Evolutionary conservation across 2,797 vertebrate genomes (phyloP).

Genomic region (Chelon labrosus): DNA sequence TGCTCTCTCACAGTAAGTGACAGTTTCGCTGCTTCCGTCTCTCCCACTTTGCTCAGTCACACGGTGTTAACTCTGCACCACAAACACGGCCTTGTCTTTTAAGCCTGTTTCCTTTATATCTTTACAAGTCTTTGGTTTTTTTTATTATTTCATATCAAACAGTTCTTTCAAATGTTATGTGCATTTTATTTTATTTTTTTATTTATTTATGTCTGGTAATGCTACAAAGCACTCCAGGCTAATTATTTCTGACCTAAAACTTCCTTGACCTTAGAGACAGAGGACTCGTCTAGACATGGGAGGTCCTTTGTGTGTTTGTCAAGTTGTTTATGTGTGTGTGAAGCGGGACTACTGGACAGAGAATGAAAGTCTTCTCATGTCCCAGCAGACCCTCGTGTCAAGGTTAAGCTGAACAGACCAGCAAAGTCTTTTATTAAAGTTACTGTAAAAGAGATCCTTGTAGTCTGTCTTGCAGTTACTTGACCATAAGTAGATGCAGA

Average conservation of each 20-base stretch:
- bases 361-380: conserved; percentile 44
- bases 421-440: conserved; percentile 22
- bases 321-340: conserved; percentile 3
- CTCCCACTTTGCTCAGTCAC: conserved; percentile 26
- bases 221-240: conserved; percentile 15
- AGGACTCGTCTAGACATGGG: conserved; percentile 45
- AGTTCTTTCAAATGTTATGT: conserved; percentile 14
- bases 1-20: conserved; percentile 30
- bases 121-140: not conserved
- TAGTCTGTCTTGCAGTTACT: not conserved
- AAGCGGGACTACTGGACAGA: conserved; percentile 11
- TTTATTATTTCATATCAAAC: conserved; percentile 2
- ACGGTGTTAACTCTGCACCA: conserved; percentile 7
- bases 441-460: conserved; percentile 6
- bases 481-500: not conserved
- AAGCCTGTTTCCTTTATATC: conserved; percentile 17
- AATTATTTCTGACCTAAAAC: conserved; percentile 41
- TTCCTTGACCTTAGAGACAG: conserved; percentile 25
- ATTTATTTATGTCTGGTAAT: conserved; percentile 29
- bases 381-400: conserved; percentile 34
- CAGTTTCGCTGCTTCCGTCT: conserved; percentile 31
- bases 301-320: conserved; percentile 13
- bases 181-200: not conserved
- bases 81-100: conserved; percentile 2
- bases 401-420: conserved; percentile 46